These are phyloP conservation scores for Phoebastria nigripes DNA, from an alignment of 2,797 vertebrate species.

Conservation along the genomic window DNA sequence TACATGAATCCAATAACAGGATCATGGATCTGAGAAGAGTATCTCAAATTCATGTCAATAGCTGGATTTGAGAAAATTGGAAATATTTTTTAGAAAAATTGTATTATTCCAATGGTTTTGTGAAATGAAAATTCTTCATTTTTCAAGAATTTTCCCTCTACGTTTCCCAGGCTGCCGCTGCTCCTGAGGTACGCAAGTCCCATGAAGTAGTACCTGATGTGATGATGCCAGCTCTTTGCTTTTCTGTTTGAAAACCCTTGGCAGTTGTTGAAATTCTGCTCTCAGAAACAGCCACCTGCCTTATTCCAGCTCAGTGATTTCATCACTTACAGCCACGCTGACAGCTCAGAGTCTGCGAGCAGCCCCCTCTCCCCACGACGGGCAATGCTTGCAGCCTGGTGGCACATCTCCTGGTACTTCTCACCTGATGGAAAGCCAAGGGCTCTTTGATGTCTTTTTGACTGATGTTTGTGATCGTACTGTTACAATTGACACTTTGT, in stretches of 20 bases:
- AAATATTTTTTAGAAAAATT: not conserved
- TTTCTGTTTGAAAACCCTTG: not conserved
- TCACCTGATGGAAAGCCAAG: not conserved
- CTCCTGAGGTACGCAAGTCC: not conserved
- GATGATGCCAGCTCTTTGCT: not conserved
- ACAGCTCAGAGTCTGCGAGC: not conserved
- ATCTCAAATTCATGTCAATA: not conserved
- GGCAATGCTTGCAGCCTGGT: not conserved
- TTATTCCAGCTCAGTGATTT: not conserved
- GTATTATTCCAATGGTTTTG: not conserved
- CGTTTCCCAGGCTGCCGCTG: not conserved
- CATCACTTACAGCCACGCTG: not conserved
- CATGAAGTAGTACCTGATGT: not conserved
- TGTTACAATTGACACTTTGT: not conserved
- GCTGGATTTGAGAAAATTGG: not conserved
- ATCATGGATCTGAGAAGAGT: not conserved
- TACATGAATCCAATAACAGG: not conserved
- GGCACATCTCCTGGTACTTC: not conserved
- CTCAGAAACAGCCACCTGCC: not conserved
- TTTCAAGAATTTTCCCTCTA: not conserved
- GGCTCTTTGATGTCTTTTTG: not conserved
- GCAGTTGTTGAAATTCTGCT: not conserved
- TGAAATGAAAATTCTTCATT: not conserved
- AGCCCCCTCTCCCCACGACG: fast-evolving
- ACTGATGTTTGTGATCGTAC: not conserved